Evolutionary conservation across 2,888 invertebrate genomes (phyloP), one percentile per base, ranked within the genome.

Genomic region (Phalera bucephala): DNA sequence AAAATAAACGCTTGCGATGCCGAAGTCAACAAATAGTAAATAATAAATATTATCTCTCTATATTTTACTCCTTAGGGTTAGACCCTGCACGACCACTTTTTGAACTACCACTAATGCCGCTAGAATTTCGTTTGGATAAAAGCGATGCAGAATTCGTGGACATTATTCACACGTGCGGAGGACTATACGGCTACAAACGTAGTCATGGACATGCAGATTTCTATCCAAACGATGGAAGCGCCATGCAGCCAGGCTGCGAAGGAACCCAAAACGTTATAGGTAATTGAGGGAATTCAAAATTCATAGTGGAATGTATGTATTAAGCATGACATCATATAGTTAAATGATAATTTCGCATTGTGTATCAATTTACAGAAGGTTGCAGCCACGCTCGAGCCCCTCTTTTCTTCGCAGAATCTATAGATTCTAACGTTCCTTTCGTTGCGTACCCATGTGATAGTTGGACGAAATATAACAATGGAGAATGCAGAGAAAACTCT

Each of bases 111-210:
- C 42, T 52, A 45, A 73, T 84, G 76, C 58, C 64, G n/a, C 41
- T 41, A 7, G 62, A 75, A 32, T 83, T 63, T 49, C 74, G 81
- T 1, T 77, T 95, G 29, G 94, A 94, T 49, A 76, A 78, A 17
- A 90, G 82, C 1, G 95, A 95, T 66, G 95, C 95, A 0, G 75
- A 87, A 12, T 95, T 94, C 60, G 95, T 94, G 1, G 95, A 95
- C 64, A 91, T 95, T 0, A 93, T 95, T 32, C 95, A 95, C 62
- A 94, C 94, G 0, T 93, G 93, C 53, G 92, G 91, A 0, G 95
- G 94, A 0, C 80, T 92, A 26, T 82, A 92, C 20, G 95, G 95
- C 0, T 91, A 93, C 48, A 58, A 64, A n/a, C 56, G 68, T 15
- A 89, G 94, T 2, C 85, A 93, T 10, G 95, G 95, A 0, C 92